Base-by-base conservation (phyloP, 1,140 invertebrate genomes). In the Rhopalosiphum maidis region DNA sequence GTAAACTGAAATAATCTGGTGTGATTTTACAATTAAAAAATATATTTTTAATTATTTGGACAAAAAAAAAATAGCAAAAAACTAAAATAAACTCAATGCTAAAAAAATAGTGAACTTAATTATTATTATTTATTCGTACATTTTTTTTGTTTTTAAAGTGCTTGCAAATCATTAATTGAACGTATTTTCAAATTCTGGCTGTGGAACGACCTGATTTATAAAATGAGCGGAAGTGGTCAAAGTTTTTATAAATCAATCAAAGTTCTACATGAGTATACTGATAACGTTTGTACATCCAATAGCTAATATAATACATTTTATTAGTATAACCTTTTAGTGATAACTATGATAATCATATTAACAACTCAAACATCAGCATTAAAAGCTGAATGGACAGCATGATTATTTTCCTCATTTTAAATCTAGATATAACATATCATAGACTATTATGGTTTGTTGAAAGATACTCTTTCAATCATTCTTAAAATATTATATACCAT, bases 241-340 rank as follows among this genome's bases (percentile, higher is more conserved):
- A 95, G 96, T 93, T 96, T 97, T 94, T 95, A 96, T 35, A 94
- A 95, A 93, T 95, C 96, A 41, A 94, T 98, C 22, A 95, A 96
- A 82, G 96, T 96, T 68, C 95, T 98, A 1, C 97, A 98, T 94
- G 95, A 95, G 15, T 97, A 97, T 94, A 97, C 97, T 0, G 95
- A 96, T 93, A 95, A 96, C 94, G 96, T 89, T 37, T 23, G 48
- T 89, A 55, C 41, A 88, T 2, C 1, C 35, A 37, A 7, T 22
- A 5, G 0, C 8, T 37, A 37, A 41, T n/a, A 85, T 85, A 41
- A 43, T 85, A 25, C 11, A 15, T 68, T 68, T 68, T 68, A n/a
- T 4, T 60, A 0, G 25, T 60, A 5, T n/a, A 68, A 68, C 25
- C 55, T 30, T 30, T 68, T 68, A n/a, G 0, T 68, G 30, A 15